These are phyloP conservation scores for Wasmannia auropunctata DNA, from an alignment of 1,140 invertebrate species.

Conservation along the genomic window DNA sequence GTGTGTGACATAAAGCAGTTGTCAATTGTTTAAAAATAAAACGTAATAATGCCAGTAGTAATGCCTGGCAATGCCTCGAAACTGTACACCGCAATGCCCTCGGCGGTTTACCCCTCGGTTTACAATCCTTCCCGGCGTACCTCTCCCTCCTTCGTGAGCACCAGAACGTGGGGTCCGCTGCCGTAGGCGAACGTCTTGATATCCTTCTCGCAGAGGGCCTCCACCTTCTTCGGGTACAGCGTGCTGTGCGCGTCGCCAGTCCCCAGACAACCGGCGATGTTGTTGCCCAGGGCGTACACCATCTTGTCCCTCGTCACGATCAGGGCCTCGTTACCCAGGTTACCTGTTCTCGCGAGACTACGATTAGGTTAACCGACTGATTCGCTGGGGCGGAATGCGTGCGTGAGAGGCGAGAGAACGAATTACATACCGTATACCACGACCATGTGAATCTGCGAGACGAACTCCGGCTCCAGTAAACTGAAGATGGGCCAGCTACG, in stretches of 20 bases:
- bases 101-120: no score
- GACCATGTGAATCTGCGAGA: slow-evolving; percentile 85
- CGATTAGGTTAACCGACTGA: no score
- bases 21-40: no score
- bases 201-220: slow-evolving; percentile 86
- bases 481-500: slow-evolving; percentile 89
- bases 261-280: slow-evolving; percentile 88
- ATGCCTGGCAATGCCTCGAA: no score
- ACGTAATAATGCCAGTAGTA: no score
- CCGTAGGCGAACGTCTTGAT: slow-evolving; percentile 88
- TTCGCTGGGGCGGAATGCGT: no score
- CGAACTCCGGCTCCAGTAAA: slow-evolving; percentile 86
- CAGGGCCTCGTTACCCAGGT: slow-evolving; percentile 88
- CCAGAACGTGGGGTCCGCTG: slow-evolving; percentile 89
- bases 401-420: background rate
- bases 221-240: slow-evolving; percentile 87
- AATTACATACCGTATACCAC: slow-evolving; percentile 87
- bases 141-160: slow-evolving; percentile 87
- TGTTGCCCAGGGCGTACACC: slow-evolving; percentile 88
- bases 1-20: no score
- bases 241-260: slow-evolving; percentile 86
- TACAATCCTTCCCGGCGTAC: slow-evolving; percentile 76
- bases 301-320: slow-evolving; percentile 88
- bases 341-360: slow-evolving; percentile 88
- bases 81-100: no score